These are phyloP conservation scores for Aspiorhynchus laticeps DNA, from an alignment of 2,113 vertebrate genomes.

Conservation along the genomic window DNA sequence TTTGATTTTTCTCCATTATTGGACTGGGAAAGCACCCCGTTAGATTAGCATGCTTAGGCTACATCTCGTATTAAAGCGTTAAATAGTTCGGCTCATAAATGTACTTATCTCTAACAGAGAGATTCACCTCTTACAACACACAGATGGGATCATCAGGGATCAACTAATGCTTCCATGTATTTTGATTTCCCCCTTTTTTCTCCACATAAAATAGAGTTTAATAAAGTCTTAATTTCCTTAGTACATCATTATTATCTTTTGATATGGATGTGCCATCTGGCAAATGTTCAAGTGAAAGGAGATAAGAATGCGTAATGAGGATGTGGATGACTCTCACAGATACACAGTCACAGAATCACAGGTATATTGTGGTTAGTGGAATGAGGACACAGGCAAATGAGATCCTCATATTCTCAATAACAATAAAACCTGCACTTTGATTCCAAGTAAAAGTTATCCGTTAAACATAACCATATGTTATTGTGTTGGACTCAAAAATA, in stretches of 20 bases:
- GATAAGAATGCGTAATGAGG: constrained; percentile 81
- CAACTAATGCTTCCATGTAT: constrained; percentile 70
- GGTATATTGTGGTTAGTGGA: constrained; percentile 8
- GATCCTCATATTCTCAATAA: background rate
- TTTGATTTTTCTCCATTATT: constrained; percentile 31
- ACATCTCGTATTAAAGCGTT: constrained; percentile 64
- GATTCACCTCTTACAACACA: constrained; percentile 69
- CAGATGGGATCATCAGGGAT: constrained; percentile 75
- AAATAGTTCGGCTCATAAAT: constrained; percentile 51
- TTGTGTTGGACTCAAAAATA: background rate
- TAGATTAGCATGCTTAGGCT: constrained; percentile 67
- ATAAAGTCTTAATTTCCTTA: constrained; percentile 81
- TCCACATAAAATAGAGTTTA: constrained; percentile 76
- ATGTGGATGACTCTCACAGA: constrained; percentile 66
- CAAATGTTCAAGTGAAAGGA: constrained; percentile 73
- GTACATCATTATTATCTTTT: constrained; percentile 81
- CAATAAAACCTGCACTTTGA: background rate
- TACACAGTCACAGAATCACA: constrained; percentile 8
- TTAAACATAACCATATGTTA: background rate
- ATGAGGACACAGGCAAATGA: constrained; percentile 5
- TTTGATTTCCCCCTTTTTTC: constrained; percentile 66
- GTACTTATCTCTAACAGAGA: constrained; percentile 64
- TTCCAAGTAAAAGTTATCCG: background rate
- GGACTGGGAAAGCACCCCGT: constrained; percentile 61
- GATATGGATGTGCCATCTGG: constrained; percentile 79